Evolutionary conservation across 1,140 invertebrate species (phyloP).

Genomic region (Bombus confusus): DNA sequence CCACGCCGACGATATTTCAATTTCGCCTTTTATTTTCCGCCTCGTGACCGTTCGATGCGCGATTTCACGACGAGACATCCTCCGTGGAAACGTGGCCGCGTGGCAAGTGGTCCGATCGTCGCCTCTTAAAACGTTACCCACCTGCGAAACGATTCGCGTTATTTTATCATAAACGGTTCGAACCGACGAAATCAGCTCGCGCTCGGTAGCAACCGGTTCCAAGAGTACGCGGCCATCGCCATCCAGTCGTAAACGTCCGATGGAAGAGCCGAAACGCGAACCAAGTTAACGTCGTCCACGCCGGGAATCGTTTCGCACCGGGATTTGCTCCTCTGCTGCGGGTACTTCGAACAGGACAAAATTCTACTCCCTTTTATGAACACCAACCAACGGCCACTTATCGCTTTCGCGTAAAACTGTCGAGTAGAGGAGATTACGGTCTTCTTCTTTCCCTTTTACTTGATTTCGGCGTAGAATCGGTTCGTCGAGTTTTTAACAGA

Average conservation of each 20-base stretch:
- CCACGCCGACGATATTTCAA: constrained; percentile 29
- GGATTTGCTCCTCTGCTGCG: not conserved
- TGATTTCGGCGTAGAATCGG: not conserved
- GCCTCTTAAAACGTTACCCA: constrained; percentile 20
- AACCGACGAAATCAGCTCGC: constrained; percentile 48
- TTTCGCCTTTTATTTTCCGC: constrained; percentile 19
- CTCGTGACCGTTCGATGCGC: not conserved
- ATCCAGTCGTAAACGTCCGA: constrained; percentile 48
- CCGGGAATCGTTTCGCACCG: constrained; percentile 21
- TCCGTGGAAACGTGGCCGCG: not conserved
- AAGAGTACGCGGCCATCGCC: not conserved
- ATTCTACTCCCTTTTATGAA: constrained; percentile 30
- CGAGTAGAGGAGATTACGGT: not conserved
- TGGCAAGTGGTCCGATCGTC: not conserved
- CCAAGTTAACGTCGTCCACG: constrained; percentile 40
- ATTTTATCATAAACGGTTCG: constrained; percentile 53
- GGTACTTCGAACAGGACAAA: not conserved
- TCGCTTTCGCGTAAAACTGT: constrained; percentile 12
- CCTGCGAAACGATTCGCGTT: constrained; percentile 52
- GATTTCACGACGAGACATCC: not conserved
- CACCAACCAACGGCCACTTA: constrained; percentile 3
- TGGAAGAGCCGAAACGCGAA: constrained; percentile 13
- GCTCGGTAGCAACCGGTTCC: constrained; percentile 60
- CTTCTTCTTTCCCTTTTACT: not conserved
- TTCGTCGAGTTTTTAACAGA: not conserved